Base-by-base conservation (phyloP, 53 echinoderm and acorn worm species). In the Mesocentrotus franciscanus region DNA sequence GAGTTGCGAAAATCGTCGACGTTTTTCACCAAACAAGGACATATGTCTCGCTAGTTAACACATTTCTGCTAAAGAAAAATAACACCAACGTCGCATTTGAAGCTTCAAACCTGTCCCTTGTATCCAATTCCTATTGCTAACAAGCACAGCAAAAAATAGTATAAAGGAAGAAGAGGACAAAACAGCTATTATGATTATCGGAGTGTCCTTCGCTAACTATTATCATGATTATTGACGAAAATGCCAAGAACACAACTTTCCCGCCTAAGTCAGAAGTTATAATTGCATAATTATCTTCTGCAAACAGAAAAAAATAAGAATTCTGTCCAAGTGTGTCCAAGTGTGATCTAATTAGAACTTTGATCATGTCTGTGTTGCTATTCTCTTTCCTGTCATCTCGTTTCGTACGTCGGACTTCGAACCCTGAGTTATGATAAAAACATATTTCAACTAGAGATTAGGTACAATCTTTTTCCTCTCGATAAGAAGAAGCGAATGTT, bases 11-110 rank as follows among this genome's bases (percentile, higher is more conserved):
- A 94, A 94, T 94, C 95, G 95, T 94, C 95, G 87, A 85, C 95
- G 56, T 71, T 94, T 94, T 85, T 36, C 95, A 85, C 95, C 95
- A 34, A 94, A 94, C 87, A 94, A 94, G 95, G 95, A 85, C 95
- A 85, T 85, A 64, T 94, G 95, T 94, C 95, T 94, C 85, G 95
- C 95, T 94, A 94, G 95, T 94, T 94, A 87, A 94, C 95, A 94
- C 95, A 94, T 94, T 94, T 85, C 92, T 81, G 83, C 61, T 57
- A 10, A 81, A 34, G 60, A 60, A 78, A 78, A 93, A 93, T 93
- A 93, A 93, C 94, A 93, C 83, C 62, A 92, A 92, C 92, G n/a
- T 49, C 75, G 75, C 55, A 55, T 92, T 91, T 92, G 22, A 68
- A 91, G 66, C 68, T 35, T 91, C 62, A 33, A 20, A 34, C 42